Conservation (phyloP, 2,797 vertebrate genomes). For the Lithobates sylvaticus region DNA sequence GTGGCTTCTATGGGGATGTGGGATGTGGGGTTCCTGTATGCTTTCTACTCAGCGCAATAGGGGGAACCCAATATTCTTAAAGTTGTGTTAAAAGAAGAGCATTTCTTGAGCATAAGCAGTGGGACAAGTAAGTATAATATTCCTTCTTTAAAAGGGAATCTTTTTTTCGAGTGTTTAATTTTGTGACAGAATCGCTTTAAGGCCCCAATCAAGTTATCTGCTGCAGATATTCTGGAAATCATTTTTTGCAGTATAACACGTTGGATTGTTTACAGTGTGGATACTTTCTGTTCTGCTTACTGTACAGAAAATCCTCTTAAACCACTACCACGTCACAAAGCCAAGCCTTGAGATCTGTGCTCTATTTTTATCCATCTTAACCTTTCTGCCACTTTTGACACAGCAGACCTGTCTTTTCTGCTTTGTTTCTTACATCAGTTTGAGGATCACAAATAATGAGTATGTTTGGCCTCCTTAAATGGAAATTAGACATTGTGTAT, state of each 20-base stretch:
- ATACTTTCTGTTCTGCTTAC: neutral
- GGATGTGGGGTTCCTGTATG: too few species aligned
- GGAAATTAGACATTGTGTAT: neutral
- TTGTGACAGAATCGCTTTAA: neutral
- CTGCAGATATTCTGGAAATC: neutral
- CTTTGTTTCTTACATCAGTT: neutral
- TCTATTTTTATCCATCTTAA: slow-evolving; percentile 15
- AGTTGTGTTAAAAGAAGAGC: too few species aligned
- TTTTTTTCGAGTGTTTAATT: neutral
- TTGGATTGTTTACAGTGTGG: neutral
- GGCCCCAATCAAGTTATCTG: neutral
- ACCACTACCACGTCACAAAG: neutral
- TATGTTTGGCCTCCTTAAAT: neutral
- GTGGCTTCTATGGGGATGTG: too few species aligned
- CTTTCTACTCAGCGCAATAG: too few species aligned
- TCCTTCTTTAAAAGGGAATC: neutral
- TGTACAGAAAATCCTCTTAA: neutral
- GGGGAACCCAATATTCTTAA: too few species aligned
- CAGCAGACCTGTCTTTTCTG: neutral
- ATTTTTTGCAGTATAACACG: too few species aligned
- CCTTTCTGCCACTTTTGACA: neutral
- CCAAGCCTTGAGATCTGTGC: neutral
- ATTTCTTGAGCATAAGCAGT: too few species aligned
- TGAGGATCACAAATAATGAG: neutral
- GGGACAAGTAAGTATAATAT: neutral